phyloP scores from a whole-genome alignment of 2,888 invertebrate genomes.

The Caenorhabditis panamensis region DNA sequence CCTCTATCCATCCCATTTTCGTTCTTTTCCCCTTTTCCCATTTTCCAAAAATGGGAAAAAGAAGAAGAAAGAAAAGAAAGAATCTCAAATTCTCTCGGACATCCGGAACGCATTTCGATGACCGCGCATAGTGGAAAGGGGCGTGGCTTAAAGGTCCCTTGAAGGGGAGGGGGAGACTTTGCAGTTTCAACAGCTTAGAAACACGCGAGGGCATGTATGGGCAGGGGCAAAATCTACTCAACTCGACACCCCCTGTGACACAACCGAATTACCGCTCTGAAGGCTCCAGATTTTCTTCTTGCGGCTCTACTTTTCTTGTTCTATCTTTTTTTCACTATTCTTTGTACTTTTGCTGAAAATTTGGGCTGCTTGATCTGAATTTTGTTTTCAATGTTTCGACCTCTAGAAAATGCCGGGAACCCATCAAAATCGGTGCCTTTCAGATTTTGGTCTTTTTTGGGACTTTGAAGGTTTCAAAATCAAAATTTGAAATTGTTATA shows the following conservation, averaged over 20 bases:
- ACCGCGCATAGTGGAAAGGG: conserved; percentile 2
- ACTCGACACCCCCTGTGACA: conserved; percentile 37
- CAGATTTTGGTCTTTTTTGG: too few species aligned
- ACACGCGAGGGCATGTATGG: conserved; percentile 1
- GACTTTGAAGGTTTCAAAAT: too few species aligned
- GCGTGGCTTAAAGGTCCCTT: neutral
- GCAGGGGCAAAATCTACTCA: conserved; percentile 31
- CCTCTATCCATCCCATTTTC: conserved; percentile 12
- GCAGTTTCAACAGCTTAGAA: too few species aligned
- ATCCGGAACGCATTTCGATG: conserved; percentile 55
- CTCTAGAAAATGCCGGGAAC: too few species aligned
- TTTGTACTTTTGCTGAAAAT: too few species aligned
- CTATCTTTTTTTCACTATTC: neutral
- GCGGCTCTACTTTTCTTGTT: too few species aligned
- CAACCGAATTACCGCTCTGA: conserved; percentile 57
- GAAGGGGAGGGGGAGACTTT: conserved; percentile 7
- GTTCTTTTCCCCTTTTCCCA: conserved; percentile 6
- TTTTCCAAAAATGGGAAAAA: neutral
- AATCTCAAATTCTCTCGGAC: conserved; percentile 46
- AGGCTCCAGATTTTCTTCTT: too few species aligned
- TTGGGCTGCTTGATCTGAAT: too few species aligned
- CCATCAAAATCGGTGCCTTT: too few species aligned
- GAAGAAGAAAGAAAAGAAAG: neutral
- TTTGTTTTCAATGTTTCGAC: too few species aligned
- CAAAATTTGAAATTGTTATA: too few species aligned